Conservation (phyloP, 2,888 invertebrate species). For the Julus scanicus region DNA sequence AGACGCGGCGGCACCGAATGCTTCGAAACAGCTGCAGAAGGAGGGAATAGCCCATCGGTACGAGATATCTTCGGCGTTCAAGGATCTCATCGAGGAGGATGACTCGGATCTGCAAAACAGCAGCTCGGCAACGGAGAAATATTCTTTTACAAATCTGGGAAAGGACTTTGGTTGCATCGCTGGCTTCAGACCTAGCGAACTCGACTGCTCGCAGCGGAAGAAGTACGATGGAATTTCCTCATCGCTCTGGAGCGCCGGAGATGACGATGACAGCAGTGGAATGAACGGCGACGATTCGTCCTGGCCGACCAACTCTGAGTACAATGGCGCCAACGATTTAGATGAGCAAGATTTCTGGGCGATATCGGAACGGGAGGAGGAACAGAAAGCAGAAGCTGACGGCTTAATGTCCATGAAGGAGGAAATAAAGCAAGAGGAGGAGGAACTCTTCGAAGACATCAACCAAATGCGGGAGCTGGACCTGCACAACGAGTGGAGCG, state of each 20-base stretch:
- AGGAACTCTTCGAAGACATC: constrained; percentile 58
- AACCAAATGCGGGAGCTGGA: constrained; percentile 56
- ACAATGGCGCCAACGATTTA: not conserved
- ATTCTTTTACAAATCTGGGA: not conserved
- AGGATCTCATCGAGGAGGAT: not conserved
- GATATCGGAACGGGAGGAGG: constrained; percentile 52
- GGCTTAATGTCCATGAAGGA: constrained; percentile 50
- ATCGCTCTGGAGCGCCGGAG: constrained; percentile 34
- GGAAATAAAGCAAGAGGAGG: constrained; percentile 58
- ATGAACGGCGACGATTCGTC: not conserved
- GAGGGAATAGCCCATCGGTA: not conserved
- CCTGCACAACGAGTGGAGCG: constrained; percentile 56
- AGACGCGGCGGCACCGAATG: constrained; percentile 58
- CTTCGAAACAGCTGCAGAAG: not conserved
- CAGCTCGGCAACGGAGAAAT: not conserved
- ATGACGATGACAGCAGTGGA: constrained; percentile 18
- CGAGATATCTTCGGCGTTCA: not conserved
- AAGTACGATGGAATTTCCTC: not conserved
- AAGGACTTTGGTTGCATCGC: not conserved
- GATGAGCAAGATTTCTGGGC: constrained; percentile 54
- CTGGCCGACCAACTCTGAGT: not conserved
- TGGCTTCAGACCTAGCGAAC: constrained; percentile 5
- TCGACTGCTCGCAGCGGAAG: not conserved
- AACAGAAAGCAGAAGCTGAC: constrained; percentile 51
- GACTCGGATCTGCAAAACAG: not conserved